Evolutionary conservation across 2,888 invertebrate genomes (phyloP).

Genomic region (Megastigmus dorsalis): DNA sequence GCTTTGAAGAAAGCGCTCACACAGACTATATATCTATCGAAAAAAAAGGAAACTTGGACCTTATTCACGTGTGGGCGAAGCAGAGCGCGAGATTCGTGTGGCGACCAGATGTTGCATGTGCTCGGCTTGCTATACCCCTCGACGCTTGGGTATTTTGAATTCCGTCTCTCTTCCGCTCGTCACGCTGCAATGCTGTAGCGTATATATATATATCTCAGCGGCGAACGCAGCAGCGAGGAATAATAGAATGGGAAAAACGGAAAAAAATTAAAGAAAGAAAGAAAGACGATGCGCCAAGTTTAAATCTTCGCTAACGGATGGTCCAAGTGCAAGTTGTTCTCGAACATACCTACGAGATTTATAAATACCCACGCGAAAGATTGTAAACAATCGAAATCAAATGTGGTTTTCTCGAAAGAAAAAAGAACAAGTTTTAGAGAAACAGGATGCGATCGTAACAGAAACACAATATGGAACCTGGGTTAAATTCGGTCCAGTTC

Average conservation of each 20-base stretch:
- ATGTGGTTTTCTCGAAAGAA: no score
- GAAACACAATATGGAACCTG: no score
- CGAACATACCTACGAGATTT: no score
- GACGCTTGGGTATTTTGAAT: conserved; percentile 44
- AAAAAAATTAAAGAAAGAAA: conserved; percentile 11
- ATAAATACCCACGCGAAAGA: no score
- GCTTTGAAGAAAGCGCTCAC: no score
- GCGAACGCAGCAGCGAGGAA: not conserved
- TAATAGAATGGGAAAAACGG: not conserved
- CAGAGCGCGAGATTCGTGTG: conserved; percentile 26
- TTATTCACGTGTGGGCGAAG: conserved; percentile 15
- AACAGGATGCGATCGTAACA: no score
- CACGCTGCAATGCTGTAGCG: not conserved
- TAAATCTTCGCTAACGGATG: conserved; percentile 40
- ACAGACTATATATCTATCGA: no score
- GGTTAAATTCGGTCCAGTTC: no score
- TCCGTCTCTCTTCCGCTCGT: conserved; percentile 21
- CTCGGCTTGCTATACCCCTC: not conserved
- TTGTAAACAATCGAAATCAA: no score
- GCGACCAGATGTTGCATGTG: conserved; percentile 42
- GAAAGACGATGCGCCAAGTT: conserved; percentile 17
- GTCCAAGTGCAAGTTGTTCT: no score
- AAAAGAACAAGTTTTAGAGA: no score
- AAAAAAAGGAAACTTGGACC: not conserved
- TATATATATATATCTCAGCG: not conserved